Evolutionary conservation across 2,113 vertebrate species (phyloP).

Genomic region (Bothrops jararaca): DNA sequence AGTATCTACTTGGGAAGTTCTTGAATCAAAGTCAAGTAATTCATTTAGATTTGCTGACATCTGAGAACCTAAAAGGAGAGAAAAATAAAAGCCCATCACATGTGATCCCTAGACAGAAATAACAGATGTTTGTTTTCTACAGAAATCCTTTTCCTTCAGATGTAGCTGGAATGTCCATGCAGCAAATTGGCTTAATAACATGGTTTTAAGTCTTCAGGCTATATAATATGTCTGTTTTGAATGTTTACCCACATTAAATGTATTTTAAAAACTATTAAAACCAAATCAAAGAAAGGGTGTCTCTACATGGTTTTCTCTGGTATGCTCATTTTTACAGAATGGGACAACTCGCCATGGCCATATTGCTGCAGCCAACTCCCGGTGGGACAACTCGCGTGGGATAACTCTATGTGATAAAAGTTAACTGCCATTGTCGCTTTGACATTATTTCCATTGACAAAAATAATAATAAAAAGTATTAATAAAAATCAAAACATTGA

Average conservation of each 20-base stretch:
- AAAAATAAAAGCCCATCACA: neutral
- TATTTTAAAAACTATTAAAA: slow-evolving; percentile 23
- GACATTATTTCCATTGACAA: neutral
- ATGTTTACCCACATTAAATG: neutral
- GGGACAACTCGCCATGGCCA: neutral
- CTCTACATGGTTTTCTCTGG: too few species aligned
- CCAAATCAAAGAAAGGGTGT: neutral
- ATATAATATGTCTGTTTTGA: neutral
- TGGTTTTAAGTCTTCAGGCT: neutral
- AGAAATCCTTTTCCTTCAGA: neutral
- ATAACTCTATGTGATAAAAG: neutral
- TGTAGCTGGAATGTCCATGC: neutral
- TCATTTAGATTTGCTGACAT: slow-evolving; percentile 72
- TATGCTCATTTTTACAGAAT: neutral
- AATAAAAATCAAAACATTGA: slow-evolving; percentile 5
- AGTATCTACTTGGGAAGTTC: slow-evolving; percentile 69
- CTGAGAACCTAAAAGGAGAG: slow-evolving; percentile 65
- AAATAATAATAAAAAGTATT: neutral
- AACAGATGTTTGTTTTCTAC: neutral
- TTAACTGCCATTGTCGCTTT: neutral
- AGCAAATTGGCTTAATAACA: neutral
- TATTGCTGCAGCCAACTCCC: too few species aligned
- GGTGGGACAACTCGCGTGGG: neutral
- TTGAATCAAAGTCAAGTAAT: slow-evolving; percentile 72
- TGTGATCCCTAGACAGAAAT: neutral